Conservation (phyloP, 1,140 invertebrate species). For the Himalopsyche phryganea region DNA sequence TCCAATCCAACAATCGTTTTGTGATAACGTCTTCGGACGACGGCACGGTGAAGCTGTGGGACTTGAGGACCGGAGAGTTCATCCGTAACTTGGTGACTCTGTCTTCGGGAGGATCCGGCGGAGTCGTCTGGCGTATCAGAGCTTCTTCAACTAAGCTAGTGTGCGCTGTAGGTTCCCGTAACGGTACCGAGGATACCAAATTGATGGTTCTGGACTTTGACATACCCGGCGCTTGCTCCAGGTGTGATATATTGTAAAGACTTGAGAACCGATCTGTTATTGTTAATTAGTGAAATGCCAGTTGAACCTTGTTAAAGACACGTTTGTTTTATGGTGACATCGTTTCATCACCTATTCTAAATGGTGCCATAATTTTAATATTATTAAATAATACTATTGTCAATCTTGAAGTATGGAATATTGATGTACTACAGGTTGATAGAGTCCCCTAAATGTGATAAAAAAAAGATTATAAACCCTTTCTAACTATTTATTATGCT, state of each 20-base stretch:
- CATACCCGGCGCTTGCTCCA: conserved; percentile 49
- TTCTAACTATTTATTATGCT: too few relatives aligned
- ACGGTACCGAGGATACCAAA: conserved; percentile 98
- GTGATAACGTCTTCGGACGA: conserved; percentile 98
- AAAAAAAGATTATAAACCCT: too few relatives aligned
- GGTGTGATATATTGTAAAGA: conserved; percentile 45
- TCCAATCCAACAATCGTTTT: conserved; percentile 96
- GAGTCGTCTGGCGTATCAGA: conserved; percentile 94
- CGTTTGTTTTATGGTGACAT: too few relatives aligned
- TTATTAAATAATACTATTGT: too few relatives aligned
- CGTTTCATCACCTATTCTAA: too few relatives aligned
- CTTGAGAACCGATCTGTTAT: too few relatives aligned
- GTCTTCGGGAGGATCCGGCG: conserved; percentile 90
- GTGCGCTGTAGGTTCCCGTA: conserved; percentile 95
- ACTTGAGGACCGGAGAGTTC: conserved; percentile 92
- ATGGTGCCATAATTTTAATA: too few relatives aligned
- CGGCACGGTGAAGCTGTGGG: conserved; percentile 99
- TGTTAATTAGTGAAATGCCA: too few relatives aligned
- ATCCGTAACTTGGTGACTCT: conserved; percentile 92
- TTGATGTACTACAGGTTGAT: too few relatives aligned
- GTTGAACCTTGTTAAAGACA: too few relatives aligned
- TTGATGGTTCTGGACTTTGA: conserved; percentile 72
- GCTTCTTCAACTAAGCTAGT: conserved; percentile 96
- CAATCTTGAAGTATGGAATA: too few relatives aligned
- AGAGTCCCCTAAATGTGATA: too few relatives aligned